phyloP scores from a whole-genome alignment of 2,797 vertebrate genomes.

The Nannoperca australis region DNA sequence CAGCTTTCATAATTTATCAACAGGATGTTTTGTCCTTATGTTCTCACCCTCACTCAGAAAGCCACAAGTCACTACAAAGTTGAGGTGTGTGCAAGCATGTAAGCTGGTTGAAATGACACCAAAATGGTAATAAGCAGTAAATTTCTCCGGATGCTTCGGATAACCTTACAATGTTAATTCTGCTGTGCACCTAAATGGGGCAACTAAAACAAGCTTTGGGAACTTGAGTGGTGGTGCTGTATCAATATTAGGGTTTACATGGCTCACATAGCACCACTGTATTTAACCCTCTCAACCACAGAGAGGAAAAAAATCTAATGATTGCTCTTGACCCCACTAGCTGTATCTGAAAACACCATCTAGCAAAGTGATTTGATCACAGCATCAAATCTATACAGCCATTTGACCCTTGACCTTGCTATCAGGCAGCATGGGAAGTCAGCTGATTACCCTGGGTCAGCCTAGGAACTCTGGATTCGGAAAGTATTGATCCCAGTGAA shows the following conservation, averaged over 20 bases:
- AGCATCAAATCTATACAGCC: slow-evolving; percentile 82
- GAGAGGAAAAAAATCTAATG: slow-evolving; percentile 31
- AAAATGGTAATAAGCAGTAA: slow-evolving; percentile 3
- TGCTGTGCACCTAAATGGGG: slow-evolving; percentile 11
- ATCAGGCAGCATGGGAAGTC: slow-evolving; percentile 80
- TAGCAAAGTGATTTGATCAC: slow-evolving; percentile 82
- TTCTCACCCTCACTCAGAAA: slow-evolving; percentile 36
- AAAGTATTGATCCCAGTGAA: slow-evolving; percentile 79
- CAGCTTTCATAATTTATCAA: slow-evolving; percentile 51
- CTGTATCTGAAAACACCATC: slow-evolving; percentile 72
- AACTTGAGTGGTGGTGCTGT: neutral
- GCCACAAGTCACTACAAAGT: slow-evolving; percentile 34
- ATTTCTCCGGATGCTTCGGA: slow-evolving; percentile 19
- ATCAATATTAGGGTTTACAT: slow-evolving; percentile 31
- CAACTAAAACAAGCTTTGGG: slow-evolving; percentile 2
- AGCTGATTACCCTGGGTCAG: slow-evolving; percentile 82
- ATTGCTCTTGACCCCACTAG: slow-evolving; percentile 74
- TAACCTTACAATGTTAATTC: slow-evolving; percentile 17
- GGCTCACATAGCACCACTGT: slow-evolving; percentile 18
- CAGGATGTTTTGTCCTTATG: slow-evolving; percentile 29
- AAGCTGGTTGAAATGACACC: neutral
- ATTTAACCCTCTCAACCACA: slow-evolving; percentile 38
- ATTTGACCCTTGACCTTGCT: slow-evolving; percentile 83
- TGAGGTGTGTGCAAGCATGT: neutral
- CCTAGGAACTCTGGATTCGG: slow-evolving; percentile 78